Evolutionary conservation across 2,888 invertebrate genomes (phyloP), one percentile per base, ranked within the genome.

Genomic region (Calameuta idolon): DNA sequence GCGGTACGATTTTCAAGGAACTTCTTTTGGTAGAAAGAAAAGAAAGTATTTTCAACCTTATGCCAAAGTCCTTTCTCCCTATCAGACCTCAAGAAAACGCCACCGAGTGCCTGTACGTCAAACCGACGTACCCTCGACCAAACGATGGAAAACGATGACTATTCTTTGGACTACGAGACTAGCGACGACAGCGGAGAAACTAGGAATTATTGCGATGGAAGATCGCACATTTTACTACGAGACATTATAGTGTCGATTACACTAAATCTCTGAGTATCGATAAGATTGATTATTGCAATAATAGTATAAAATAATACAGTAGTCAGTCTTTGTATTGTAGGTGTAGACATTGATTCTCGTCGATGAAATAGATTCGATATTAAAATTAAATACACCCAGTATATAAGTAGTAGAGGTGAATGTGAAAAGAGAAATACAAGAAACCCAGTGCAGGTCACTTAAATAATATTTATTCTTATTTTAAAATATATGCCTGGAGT

Each of bases 381-480:
- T 55, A 55, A 23, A 55, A 9, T 23, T 55, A 23, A 9, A 9
- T 23, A 9, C 23, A 55, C 23, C 15, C 0, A 55, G 55, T 55
- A 9, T 5, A 40, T 23, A n/a, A n/a, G n/a, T n/a, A 9, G 23
- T 23, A 9, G 55, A 23, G 55, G 55, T 55, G 23, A 55, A 23
- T 55, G 55, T 55, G 23, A 23, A 23, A 40, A 5, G 15, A 15
- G 15, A 40, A 55, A 55, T 55, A 55, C 23, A 55, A 55, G 5
- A 55, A 55, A 23, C 15, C 55, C 55, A 55, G 55, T 55, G 23
- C 4, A 55, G 9, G 23, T 55, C 74, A 71, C 75, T 83, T 84
- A 83, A 85, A 85, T 83, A 85, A 85, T 85, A 83, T 87, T 87
- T 86, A 87, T 87, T 87, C 78, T 82, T 84, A 81, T 82, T 86